phyloP scores from a whole-genome alignment of 2,797 vertebrate species.

The Alouatta caraya region DNA sequence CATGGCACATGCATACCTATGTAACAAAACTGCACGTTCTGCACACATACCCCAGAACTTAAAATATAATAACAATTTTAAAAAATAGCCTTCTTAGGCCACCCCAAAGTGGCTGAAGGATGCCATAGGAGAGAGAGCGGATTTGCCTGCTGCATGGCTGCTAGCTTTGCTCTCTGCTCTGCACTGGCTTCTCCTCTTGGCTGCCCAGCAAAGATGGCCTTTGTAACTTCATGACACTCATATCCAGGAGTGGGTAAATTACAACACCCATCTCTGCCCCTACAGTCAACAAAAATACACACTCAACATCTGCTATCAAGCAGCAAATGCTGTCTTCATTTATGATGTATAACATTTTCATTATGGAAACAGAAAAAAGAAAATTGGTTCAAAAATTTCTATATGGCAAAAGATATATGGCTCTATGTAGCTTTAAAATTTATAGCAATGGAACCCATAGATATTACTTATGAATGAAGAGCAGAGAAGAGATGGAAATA shows the following conservation, averaged over 20 bases:
- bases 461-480: background rate
- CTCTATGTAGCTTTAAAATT: background rate
- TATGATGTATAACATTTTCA: background rate
- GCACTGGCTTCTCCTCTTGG: background rate
- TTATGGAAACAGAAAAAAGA: background rate
- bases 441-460: background rate
- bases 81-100: background rate
- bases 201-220: background rate
- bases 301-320: background rate
- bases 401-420: background rate
- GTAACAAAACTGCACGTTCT: too few species aligned
- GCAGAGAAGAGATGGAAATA: background rate
- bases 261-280: rapidly evolving
- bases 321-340: background rate
- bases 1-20: too few species aligned
- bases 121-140: background rate
- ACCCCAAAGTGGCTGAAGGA: background rate
- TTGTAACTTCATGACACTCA: background rate
- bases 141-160: background rate
- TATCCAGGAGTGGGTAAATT: background rate
- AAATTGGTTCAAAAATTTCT: background rate
- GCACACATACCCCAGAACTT: too few species aligned
- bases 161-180: background rate
- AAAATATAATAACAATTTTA: too few species aligned
- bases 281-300: background rate